Percentiles rank a stretch among this genome's conserved stretches.
Evolutionary conservation across 2,113 vertebrate species (phyloP).

Genomic region (Oncorhynchus masou): DNA sequence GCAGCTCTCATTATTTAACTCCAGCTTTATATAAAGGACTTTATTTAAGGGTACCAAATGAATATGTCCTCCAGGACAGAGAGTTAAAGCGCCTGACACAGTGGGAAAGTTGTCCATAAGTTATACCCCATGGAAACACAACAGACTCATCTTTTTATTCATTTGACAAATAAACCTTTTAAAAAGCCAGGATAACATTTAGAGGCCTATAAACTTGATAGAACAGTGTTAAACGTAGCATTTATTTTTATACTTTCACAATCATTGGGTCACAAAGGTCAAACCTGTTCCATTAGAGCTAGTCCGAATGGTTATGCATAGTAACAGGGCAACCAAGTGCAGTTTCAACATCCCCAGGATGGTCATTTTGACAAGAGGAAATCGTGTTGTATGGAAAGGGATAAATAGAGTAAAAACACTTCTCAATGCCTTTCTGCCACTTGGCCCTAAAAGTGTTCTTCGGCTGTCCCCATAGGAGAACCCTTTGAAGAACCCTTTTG

Average conservation of each 20-base stretch:
- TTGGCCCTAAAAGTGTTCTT: too few species aligned
- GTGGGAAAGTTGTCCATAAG: slow-evolving; percentile 72
- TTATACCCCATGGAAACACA: slow-evolving; percentile 71
- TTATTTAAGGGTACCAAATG: slow-evolving; percentile 77
- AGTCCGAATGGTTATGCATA: neutral
- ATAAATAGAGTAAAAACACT: slow-evolving; percentile 45
- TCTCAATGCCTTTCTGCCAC: slow-evolving; percentile 2
- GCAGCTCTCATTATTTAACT: slow-evolving; percentile 77
- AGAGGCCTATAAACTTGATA: slow-evolving; percentile 60
- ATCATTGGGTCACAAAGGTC: slow-evolving; percentile 67
- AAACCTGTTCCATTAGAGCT: slow-evolving; percentile 40
- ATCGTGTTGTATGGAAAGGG: slow-evolving; percentile 38
- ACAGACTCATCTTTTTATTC: slow-evolving; percentile 62
- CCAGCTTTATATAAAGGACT: slow-evolving; percentile 79
- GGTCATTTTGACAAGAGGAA: slow-evolving; percentile 21
- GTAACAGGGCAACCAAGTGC: slow-evolving; percentile 62
- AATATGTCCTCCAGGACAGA: slow-evolving; percentile 76
- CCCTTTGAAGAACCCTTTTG: too few species aligned
- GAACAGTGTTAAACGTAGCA: slow-evolving; percentile 61
- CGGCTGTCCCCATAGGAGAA: too few species aligned
- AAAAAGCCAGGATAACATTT: slow-evolving; percentile 40
- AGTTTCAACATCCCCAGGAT: slow-evolving; percentile 40
- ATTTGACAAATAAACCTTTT: slow-evolving; percentile 58
- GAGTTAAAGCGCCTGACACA: slow-evolving; percentile 74
- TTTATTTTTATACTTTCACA: slow-evolving; percentile 69